Base-by-base conservation (phyloP, 1,140 invertebrate species). In the Drosophila pachea region DNA sequence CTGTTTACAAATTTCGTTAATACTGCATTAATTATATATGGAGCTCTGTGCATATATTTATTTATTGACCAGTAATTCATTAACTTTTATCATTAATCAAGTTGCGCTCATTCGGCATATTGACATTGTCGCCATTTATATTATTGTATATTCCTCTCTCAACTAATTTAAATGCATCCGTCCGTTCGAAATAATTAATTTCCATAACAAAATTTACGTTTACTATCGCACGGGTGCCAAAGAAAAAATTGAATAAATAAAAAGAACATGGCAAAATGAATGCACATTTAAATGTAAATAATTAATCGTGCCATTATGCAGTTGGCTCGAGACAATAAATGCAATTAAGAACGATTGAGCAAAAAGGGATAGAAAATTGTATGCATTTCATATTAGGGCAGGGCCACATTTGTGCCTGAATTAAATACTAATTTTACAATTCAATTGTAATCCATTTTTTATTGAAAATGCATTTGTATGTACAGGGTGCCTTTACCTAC, bases 211-310 rank as follows among this genome's bases (percentile, higher is more conserved):
- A 83, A 68, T 59, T 42, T 53, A 47, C 60, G 78, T 72, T 83
- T 22, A 22, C 22, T 22, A 22, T 22, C 22, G 22, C 22, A 22
- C 3, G 22, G 22, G 22, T 3, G 22, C 22, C 22, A 22, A 22
- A 22, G 22, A 22, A 22, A 22, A 22, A 74, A 82, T 82, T 82
- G 71, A 78, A 83, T 74, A 67, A 43, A 47, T 22, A 22, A 22
- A 22, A 22, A 22, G 22, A 48, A 77, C 78, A 73, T 59, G 53
- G 43, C 43, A 31, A 56, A 53, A 68, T 60, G 59, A 61, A 56
- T 79, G 45, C 50, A 58, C 74, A 74, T 74, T 82, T 77, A 65
- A 73, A 81, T 78, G 74, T 67, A 71, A 64, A 83, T 78, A 65
- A 77, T 83, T 78, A 62, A 74, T 65, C 62, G 60, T 9, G 40